Conservation (phyloP, 2,113 vertebrate genomes). For the Synodontis membranacea region DNA sequence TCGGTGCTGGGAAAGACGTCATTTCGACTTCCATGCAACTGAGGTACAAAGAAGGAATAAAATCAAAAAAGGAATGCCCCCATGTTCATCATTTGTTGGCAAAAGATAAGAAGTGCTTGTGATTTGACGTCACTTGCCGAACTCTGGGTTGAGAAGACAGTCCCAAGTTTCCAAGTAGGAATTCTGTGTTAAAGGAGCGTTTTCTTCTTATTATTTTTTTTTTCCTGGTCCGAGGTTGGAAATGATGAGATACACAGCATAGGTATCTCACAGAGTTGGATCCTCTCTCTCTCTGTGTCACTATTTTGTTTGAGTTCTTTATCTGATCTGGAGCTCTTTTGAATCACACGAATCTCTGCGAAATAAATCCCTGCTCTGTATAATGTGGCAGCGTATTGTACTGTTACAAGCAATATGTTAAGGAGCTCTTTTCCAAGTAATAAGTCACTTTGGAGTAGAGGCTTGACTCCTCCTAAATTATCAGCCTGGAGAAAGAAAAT, state of each 20-base stretch:
- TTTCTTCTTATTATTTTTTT: background rate
- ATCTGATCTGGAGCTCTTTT: background rate
- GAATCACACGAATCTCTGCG: background rate
- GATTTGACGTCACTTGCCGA: background rate
- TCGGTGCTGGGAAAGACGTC: background rate
- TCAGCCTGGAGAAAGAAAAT: background rate
- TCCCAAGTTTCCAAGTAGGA: background rate
- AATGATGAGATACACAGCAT: background rate
- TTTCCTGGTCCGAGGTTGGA: background rate
- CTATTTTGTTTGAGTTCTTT: background rate
- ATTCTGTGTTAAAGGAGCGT: background rate
- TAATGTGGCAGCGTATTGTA: background rate
- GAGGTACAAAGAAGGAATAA: background rate
- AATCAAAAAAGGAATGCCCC: background rate
- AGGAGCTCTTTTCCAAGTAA: background rate
- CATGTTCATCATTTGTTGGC: background rate
- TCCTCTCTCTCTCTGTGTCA: background rate
- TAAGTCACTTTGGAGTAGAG: background rate
- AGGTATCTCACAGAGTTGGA: background rate
- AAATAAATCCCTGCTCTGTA: background rate
- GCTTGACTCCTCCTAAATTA: background rate
- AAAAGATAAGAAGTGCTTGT: background rate
- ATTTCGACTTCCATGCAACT: background rate
- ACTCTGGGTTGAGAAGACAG: background rate
- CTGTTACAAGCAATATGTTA: background rate